These are phyloP conservation scores for Diarsia rubi DNA, from an alignment of 2,888 invertebrate genomes.

Conservation along the genomic window DNA sequence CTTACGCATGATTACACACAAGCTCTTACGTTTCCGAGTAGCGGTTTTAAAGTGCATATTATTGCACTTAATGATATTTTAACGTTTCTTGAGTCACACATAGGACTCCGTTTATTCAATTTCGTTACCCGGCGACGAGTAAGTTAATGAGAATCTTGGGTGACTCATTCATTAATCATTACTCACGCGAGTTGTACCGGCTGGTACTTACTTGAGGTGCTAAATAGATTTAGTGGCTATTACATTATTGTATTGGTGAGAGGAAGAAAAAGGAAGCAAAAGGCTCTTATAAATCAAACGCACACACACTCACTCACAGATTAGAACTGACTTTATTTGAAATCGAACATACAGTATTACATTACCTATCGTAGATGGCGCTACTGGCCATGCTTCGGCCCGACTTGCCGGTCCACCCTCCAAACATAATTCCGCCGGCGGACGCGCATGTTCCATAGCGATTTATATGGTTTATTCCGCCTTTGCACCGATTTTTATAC, in stretches of 20 bases:
- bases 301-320: no score
- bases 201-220: conserved; percentile 38
- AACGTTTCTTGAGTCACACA: conserved; percentile 56
- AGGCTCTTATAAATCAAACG: no score
- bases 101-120: conserved; percentile 64
- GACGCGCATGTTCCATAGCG: no score
- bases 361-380: no score
- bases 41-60: conserved; percentile 45
- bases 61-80: conserved; percentile 62
- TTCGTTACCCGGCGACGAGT: conserved; percentile 54
- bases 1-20: conserved; percentile 53
- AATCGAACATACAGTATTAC: no score
- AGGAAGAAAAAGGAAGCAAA: no score
- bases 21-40: conserved; percentile 36
- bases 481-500: no score
- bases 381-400: no score
- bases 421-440: no score
- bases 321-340: no score
- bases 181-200: conserved; percentile 58
- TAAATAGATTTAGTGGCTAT: conserved; percentile 53
- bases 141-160: conserved; percentile 64
- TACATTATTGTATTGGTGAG: conserved; percentile 16
- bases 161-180: conserved; percentile 74
- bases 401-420: no score
- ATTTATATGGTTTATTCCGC: no score